These are phyloP conservation scores for Chelonoidis abingdonii DNA, from an alignment of 2,113 vertebrate species.

Conservation along the genomic window DNA sequence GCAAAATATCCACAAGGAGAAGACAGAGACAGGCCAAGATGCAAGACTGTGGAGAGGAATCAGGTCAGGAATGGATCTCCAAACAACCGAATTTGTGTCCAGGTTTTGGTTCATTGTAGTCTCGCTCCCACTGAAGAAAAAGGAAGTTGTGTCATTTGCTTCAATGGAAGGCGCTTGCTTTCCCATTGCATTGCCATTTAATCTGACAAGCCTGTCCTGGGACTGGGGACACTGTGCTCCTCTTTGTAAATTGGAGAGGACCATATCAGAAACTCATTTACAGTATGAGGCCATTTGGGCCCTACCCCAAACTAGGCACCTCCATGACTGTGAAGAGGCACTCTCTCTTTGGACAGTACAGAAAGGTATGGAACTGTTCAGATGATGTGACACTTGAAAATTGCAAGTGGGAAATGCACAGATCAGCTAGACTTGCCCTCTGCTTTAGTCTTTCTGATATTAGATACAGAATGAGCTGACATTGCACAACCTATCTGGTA, in stretches of 20 bases:
- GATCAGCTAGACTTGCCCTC: no score
- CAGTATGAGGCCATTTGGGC: no score
- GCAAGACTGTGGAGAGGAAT: background rate
- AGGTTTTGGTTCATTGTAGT: background rate
- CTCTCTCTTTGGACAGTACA: background rate
- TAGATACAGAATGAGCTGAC: no score
- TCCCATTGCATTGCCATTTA: background rate
- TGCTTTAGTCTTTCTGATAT: no score
- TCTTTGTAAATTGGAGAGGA: background rate
- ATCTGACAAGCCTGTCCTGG: background rate
- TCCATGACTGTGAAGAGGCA: background rate
- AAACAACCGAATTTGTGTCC: background rate
- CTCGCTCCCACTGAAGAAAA: background rate
- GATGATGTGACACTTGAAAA: no score
- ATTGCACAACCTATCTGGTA: no score
- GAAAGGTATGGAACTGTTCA: no score
- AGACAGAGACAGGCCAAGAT: background rate
- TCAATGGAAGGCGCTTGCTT: no score
- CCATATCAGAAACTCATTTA: no score
- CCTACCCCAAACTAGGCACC: no score
- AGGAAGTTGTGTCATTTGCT: background rate
- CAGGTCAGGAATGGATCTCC: background rate
- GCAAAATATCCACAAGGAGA: background rate
- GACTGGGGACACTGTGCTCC: no score
- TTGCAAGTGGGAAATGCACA: no score